Evolutionary conservation across 2,888 invertebrate genomes (phyloP), one percentile per base, ranked within the genome.

Genomic region (Drosophila maculinotata): DNA sequence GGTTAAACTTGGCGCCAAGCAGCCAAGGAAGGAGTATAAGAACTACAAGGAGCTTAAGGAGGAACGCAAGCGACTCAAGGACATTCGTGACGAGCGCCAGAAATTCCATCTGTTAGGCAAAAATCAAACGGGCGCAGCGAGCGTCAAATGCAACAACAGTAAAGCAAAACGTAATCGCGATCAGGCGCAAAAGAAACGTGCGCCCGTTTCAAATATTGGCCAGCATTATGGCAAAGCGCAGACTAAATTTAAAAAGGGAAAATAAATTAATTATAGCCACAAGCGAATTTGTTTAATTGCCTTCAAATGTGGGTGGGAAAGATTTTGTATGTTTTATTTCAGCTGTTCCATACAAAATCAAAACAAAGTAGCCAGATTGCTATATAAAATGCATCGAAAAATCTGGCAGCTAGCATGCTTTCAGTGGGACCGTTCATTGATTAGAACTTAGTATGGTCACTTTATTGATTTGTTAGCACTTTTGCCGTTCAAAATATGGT

Each of bases 1-100:
- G 0, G 93, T 97, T 28, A 95, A 95, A 90, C 93, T 98, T 87
- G 97, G 97, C 45, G 97, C 97, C 0, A 96, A 95, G 91, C 95
- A 96, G 3, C 95, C 94, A 0, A 95, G 94, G 89, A 94, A 93
- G 26, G 92, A 93, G 49, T 93, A 93, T 70, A 91, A 93, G 48
- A 97, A 97, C 90, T 97, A 97, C 87, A 96, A 96, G 90, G 93
- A 93, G 42, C 90, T 97, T 15, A 92, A 94, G 89, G 91, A 92
- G 62, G 94, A 94, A 78, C 93, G 93, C 47, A 94, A 94, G 84
- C 92, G 92, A 35, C 92, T 93, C 35, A 94, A 94, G 73, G 84
- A 92, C 17, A 91, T 91, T 51, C 92, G 92, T 25, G 90, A 90
- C 14, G 91, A 93, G 60, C 92, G 93, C 25, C 92, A 92, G 70